Percentiles rank a stretch among this genome's conserved stretches.
These are phyloP conservation scores for Halocynthia roretzi DNA, from an alignment of 23 tunicate genomes.

Conservation along the genomic window DNA sequence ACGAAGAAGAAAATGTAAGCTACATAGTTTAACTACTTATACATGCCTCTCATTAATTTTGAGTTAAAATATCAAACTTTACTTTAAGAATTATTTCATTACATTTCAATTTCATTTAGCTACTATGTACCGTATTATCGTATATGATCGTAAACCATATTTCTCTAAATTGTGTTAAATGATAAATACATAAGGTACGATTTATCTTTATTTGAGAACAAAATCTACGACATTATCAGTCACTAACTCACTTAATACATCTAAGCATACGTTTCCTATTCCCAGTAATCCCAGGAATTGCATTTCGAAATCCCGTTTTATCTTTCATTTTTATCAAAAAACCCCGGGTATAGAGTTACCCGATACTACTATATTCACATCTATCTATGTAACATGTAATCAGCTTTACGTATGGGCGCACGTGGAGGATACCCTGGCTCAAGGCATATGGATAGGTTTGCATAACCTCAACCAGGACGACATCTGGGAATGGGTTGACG, in stretches of 20 bases:
- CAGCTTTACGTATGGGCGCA: background rate
- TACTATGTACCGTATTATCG: too few species aligned
- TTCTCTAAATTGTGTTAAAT: too few species aligned
- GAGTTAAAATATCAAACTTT: background rate
- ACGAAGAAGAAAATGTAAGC: slow-evolving; percentile 56
- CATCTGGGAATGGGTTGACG: slow-evolving; percentile 88
- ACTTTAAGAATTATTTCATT: background rate
- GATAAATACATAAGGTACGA: too few species aligned
- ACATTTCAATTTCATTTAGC: background rate
- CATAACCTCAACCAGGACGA: slow-evolving; percentile 67
- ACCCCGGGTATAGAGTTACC: background rate
- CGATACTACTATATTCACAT: background rate
- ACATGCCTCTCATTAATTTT: background rate
- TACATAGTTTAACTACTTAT: background rate
- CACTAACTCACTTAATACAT: too few species aligned
- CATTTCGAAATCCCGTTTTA: too few species aligned
- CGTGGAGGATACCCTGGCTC: background rate
- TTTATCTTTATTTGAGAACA: too few species aligned
- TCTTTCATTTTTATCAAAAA: too few species aligned
- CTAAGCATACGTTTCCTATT: too few species aligned
- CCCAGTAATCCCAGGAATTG: too few species aligned
- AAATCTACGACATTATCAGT: too few species aligned
- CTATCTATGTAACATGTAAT: background rate
- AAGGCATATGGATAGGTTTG: slow-evolving; percentile 47
- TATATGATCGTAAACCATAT: too few species aligned